Conservation (phyloP, 1,140 invertebrate genomes). For the Cherax quadricarinatus region DNA sequence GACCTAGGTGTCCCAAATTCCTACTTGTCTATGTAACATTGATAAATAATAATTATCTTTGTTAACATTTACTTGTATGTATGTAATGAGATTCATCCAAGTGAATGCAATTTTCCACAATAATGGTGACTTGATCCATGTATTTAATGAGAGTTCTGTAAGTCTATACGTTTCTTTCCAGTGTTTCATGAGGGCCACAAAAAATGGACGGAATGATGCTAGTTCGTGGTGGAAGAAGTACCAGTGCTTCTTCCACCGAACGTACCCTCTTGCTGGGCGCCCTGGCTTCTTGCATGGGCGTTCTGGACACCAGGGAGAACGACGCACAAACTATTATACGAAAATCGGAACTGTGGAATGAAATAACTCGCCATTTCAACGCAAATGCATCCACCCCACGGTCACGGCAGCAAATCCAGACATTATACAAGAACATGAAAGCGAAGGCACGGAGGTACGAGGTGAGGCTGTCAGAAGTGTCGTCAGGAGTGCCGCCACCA, state of each 20-base stretch:
- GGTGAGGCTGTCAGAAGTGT: constrained; percentile 39
- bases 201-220: constrained; percentile 5
- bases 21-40: too few relatives aligned
- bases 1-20: too few relatives aligned
- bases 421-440: constrained; percentile 63
- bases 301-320: constrained; percentile 49
- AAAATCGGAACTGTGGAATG: constrained; percentile 53
- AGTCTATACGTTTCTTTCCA: too few relatives aligned
- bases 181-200: too few relatives aligned
- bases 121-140: too few relatives aligned
- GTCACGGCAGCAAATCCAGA: constrained; percentile 56
- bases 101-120: too few relatives aligned
- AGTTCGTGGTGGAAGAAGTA: constrained; percentile 26
- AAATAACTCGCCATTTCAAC: constrained; percentile 55
- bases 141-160: too few relatives aligned
- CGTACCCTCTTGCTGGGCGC: constrained; percentile 45
- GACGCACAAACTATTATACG: constrained; percentile 53
- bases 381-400: constrained; percentile 15
- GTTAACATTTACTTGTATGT: too few relatives aligned
- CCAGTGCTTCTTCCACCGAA: constrained; percentile 47
- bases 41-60: too few relatives aligned
- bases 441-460: constrained; percentile 55
- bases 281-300: constrained; percentile 44
- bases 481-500: constrained; percentile 39
- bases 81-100: too few relatives aligned